A percentile compares a stretch with the other conserved stretches of the same genome.
phyloP scores from a whole-genome alignment of 53 echinoderm and acorn worm genomes.

The Stichopus horrens region DNA sequence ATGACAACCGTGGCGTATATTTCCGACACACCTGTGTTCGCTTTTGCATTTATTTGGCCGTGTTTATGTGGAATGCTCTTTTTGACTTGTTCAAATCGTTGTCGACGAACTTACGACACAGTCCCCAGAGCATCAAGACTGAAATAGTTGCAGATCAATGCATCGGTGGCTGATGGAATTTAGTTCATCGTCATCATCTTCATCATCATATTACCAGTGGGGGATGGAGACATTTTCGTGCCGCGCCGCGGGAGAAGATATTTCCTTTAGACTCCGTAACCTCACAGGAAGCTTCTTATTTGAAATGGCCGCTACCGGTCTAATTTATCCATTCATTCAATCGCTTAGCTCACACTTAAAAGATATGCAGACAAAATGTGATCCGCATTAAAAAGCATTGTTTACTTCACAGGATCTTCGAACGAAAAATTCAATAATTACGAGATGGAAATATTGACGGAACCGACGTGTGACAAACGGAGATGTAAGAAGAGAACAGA shows the following conservation, averaged over 20 bases:
- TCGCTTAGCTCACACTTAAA: conserved; percentile 24
- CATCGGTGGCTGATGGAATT: neutral
- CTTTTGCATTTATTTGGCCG: too few species aligned
- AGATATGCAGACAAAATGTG: conserved; percentile 29
- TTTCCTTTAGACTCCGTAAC: neutral
- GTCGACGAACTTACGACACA: neutral
- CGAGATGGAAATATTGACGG: conserved; percentile 30
- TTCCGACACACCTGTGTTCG: too few species aligned
- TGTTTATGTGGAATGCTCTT: too few species aligned
- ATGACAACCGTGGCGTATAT: too few species aligned
- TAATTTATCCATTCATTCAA: conserved; percentile 42
- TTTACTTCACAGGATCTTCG: conserved; percentile 9
- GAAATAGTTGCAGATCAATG: conserved; percentile 32
- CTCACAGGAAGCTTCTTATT: conserved; percentile 22
- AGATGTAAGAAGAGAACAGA: neutral
- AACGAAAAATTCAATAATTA: conserved; percentile 22
- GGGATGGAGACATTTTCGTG: neutral
- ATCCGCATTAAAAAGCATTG: conserved; percentile 18
- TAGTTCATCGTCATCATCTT: neutral
- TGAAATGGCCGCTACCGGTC: conserved; percentile 14
- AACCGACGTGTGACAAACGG: conserved; percentile 3
- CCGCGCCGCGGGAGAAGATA: conserved; percentile 4
- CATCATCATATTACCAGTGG: neutral
- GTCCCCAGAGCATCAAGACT: conserved; percentile 11
- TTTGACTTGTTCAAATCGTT: neutral